Base-by-base conservation (phyloP, 2,888 invertebrate species). In the Nymphalis c-album region DNA sequence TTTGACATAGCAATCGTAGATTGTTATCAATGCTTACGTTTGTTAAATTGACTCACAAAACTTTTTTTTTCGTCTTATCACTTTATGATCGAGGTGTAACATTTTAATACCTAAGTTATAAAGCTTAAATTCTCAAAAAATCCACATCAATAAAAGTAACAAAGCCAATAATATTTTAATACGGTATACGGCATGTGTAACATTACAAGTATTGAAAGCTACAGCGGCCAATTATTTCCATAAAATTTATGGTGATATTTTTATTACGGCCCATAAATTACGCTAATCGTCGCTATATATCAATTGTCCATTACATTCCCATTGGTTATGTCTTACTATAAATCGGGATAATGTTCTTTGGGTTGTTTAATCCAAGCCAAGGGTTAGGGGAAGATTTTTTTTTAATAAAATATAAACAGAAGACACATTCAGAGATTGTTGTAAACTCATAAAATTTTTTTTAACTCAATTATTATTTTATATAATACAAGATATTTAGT, bases 191-290 rank as follows among this genome's bases (percentile, higher is more conserved):
- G 47, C n/a, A 47, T 13, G 31, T 26, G 7, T 55, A 31, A 31
- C 8, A 17, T 26, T 22, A 45, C 51, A 40, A 18, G 51, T 51
- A 63, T 67, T 45, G 45, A 67, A 46, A 58, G 17, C 47, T 59
- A 66, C 57, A 51, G 17, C 62, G 45, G 31, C 40, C 31, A 55
- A 48, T 64, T 68, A 58, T 68, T 66, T 20, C 26, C 50, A 17
- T 64, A 64, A 55, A 48, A 69, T 64, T 64, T 62, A 68, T 68
- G 53, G 35, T 58, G 57, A 65, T 66, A 64, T 70, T 64, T 60
- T 70, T 68, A 64, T 68, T 72, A 67, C 60, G 48, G 50, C 26
- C 63, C 60, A 72, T 73, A 71, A 71, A 70, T 73, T 68, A 67
- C 50, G 57, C n/a, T 68, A 69, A 71, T 67, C 62, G 45, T 60